phyloP scores from a whole-genome alignment of 2,113 vertebrate species.

The pig (Sus scrofa) region T2T-Sscrofa CM000814.6:145437501-145438000 shows the following conservation, averaged over 20 bases:
- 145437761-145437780: slow-evolving; percentile 43
- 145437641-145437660: neutral
- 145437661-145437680: slow-evolving; percentile 17
- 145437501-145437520: neutral
- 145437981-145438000: too few relatives aligned
- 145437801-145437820: neutral
- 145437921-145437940: too few relatives aligned
- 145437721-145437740: slow-evolving; percentile 63
- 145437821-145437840: neutral
- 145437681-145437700: slow-evolving; percentile 55
- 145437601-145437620: slow-evolving; percentile 46
- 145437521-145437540: neutral
- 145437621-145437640: neutral
- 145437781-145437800: neutral
- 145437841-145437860: too few relatives aligned
- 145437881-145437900: too few relatives aligned
- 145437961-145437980: too few relatives aligned
- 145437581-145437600: neutral
- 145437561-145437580: slow-evolving; percentile 29
- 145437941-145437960: too few relatives aligned
- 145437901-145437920: too few relatives aligned
- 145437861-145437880: too few relatives aligned
- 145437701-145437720: slow-evolving; percentile 71
- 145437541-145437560: slow-evolving; percentile 42
- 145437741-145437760: slow-evolving; percentile 77